Evolutionary conservation across 2,888 invertebrate species (phyloP), one percentile per base, ranked within the genome.

Genomic region (Tinea semifulvella): DNA sequence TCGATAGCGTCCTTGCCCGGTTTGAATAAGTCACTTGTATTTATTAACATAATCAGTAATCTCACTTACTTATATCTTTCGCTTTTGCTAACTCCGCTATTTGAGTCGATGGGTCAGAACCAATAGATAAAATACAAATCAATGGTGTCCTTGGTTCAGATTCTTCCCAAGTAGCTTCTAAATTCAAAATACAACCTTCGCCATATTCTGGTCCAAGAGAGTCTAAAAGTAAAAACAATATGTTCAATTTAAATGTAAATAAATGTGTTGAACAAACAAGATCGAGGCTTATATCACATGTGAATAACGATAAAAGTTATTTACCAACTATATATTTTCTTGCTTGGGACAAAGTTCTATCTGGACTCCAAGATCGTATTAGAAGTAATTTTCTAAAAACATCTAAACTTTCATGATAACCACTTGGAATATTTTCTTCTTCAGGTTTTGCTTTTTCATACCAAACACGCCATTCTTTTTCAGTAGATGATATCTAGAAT

Each of bases 21-120:
- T 14, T 18, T 17, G 19, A 17, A 6, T 39, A 3, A 19, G 8
- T 16, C 16, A 39, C 3, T 16, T 10, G 11, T 39, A 19, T 19
- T 2, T 26, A 3, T 3, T 26, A 6, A n/a, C 27, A 6, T 6
- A n/a, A 26, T 2, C 10, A 26, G 26, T 2, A 4, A 4, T 2
- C 11, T 31, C 6, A 68, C 87, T 83, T 77, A 95, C 95, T 84
- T 46, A 92, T 90, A 56, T 90, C 89, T 71, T 92, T 92, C 44
- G 88, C 80, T 73, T 96, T 97, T 1, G 97, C 94, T 40, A 97
- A 72, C 7, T 85, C 79, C 28, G 91, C 90, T 50, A 98, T 95
- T 77, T 96, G 95, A 7, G 93, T 90, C n/a, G 96, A 96, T 1
- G 98, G 98, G 80, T 98, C 98, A 0, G 96, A 96, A 1, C 98